phyloP scores from a whole-genome alignment of 2,888 invertebrate species.

The Ceraclea dissimilis region DNA sequence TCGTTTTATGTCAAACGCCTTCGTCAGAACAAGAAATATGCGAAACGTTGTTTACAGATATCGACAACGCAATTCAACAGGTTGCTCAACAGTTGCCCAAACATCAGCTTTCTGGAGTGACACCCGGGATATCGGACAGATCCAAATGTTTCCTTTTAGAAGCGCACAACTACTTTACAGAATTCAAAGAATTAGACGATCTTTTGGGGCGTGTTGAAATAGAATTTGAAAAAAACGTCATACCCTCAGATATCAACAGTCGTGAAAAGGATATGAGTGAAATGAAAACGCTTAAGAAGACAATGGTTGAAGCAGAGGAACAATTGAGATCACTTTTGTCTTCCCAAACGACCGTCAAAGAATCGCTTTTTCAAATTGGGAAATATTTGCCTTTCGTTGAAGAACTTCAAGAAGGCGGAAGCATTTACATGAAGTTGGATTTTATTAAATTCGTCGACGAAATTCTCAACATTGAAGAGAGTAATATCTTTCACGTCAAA shows the following conservation, averaged over 20 bases:
- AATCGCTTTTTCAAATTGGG: background rate
- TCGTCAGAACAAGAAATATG: background rate
- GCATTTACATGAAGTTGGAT: background rate
- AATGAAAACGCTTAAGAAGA: background rate
- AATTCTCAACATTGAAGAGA: constrained; percentile 1
- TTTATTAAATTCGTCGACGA: constrained; percentile 1
- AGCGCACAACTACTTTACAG: constrained; percentile 2
- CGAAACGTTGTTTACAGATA: background rate
- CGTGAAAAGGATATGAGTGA: background rate
- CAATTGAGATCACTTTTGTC: background rate
- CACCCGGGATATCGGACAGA: constrained; percentile 1
- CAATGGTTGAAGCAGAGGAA: background rate
- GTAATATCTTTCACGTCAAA: background rate
- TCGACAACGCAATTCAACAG: background rate
- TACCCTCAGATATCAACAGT: background rate
- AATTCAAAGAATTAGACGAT: background rate
- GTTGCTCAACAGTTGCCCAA: background rate
- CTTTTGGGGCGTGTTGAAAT: background rate
- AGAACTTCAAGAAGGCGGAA: background rate
- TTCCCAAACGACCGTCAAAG: background rate
- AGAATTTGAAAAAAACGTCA: background rate
- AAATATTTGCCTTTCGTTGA: background rate
- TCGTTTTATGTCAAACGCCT: background rate
- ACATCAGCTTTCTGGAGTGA: background rate
- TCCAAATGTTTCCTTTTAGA: constrained; percentile 4